These are phyloP conservation scores for Metridium senile DNA, from an alignment of 92 coral and sea anemone species.

Conservation along the genomic window DNA sequence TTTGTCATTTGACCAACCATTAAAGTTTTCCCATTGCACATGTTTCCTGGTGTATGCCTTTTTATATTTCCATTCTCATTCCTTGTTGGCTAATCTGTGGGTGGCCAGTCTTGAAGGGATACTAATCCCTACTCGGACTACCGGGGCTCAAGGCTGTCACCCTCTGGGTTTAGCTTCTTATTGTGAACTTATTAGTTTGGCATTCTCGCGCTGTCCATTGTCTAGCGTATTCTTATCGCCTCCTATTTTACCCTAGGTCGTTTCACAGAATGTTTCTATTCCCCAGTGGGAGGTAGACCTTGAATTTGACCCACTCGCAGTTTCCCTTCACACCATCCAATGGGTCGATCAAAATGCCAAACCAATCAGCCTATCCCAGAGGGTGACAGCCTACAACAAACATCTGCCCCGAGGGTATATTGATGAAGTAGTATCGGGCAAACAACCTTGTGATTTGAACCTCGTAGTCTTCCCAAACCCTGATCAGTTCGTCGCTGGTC, in stretches of 20 bases:
- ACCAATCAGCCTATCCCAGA: slow-evolving; percentile 14
- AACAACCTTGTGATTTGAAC: slow-evolving; percentile 9
- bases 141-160: slow-evolving; percentile 42
- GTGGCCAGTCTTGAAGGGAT: slow-evolving; percentile 30
- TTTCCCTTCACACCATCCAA: background rate
- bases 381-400: slow-evolving; percentile 27
- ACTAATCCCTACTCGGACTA: slow-evolving; percentile 29
- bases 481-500: slow-evolving; percentile 37
- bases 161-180: slow-evolving; percentile 11
- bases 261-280: too few species aligned
- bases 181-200: background rate
- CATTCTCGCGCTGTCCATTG: too few species aligned
- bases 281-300: slow-evolving; percentile 15
- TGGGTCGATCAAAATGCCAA: slow-evolving; percentile 12
- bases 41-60: background rate
- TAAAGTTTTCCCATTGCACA: background rate
- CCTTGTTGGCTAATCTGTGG: background rate
- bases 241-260: background rate
- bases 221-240: background rate
- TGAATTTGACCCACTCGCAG: slow-evolving; percentile 15
- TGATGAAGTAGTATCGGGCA: background rate
- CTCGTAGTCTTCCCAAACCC: slow-evolving; percentile 23
- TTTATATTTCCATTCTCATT: background rate
- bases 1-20: background rate
- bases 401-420: background rate